Evolutionary conservation across 2,113 vertebrate genomes (phyloP).

Genomic region (Mustela lutreola): DNA sequence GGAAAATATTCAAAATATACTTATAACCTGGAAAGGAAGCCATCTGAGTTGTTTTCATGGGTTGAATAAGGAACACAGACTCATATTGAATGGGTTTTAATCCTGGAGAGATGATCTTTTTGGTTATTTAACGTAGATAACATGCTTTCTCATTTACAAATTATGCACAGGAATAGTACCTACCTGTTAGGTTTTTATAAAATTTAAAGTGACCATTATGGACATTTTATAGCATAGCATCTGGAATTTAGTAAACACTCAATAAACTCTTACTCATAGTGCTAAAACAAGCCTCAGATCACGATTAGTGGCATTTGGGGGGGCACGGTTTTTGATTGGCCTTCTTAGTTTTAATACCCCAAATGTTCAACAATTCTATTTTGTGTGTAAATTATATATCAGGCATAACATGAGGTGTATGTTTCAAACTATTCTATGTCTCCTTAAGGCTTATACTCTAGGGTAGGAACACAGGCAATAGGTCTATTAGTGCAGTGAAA

Average conservation of each 20-base stretch:
- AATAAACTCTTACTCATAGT: not conserved
- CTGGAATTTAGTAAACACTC: not conserved
- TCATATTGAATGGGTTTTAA: not conserved
- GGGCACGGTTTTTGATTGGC: not conserved
- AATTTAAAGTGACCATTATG: not conserved
- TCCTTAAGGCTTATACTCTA: not conserved
- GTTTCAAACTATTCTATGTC: not conserved
- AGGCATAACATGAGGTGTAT: not conserved
- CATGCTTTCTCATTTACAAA: not conserved
- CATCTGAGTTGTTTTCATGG: not conserved
- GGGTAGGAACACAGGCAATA: not conserved
- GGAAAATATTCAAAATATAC: not conserved
- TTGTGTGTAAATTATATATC: not conserved
- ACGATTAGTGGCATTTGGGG: not conserved
- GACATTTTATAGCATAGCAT: not conserved
- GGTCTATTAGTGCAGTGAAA: not conserved
- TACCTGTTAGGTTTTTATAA: not conserved
- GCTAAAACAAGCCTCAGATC: not conserved
- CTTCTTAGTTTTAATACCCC: not conserved
- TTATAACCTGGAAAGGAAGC: not conserved
- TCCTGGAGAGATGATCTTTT: not conserved
- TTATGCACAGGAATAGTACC: not conserved
- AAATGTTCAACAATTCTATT: not conserved
- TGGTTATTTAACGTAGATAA: not conserved
- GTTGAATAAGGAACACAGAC: not conserved